Evolutionary conservation across 2,888 invertebrate species (phyloP).

Genomic region (Acanthosepion lycidas): DNA sequence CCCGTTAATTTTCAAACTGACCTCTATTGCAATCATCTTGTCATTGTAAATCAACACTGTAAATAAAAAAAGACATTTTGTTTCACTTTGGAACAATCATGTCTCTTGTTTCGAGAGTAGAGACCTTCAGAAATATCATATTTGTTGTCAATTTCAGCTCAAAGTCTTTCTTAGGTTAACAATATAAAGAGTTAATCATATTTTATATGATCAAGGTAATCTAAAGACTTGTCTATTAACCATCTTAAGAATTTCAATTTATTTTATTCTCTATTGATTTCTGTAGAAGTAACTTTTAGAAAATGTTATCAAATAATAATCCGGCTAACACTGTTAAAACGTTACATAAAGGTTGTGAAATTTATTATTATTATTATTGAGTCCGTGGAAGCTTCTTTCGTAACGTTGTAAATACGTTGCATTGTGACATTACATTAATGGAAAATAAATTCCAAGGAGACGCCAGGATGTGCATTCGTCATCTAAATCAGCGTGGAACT

Average conservation of each 20-base stretch:
- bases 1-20: neutral
- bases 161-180: neutral
- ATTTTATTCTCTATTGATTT: too few relatives aligned
- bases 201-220: neutral
- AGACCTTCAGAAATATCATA: neutral
- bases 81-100: neutral
- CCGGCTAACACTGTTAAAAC: too few relatives aligned
- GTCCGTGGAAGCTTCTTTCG: too few relatives aligned
- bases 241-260: neutral
- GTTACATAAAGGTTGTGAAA: too few relatives aligned
- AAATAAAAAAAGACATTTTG: neutral
- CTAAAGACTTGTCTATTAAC: neutral
- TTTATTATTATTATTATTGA: too few relatives aligned
- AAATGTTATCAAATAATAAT: too few relatives aligned
- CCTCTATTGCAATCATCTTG: neutral
- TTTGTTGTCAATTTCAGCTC: neutral
- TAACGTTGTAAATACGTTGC: too few relatives aligned
- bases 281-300: too few relatives aligned
- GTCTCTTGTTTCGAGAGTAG: neutral
- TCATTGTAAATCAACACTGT: neutral
- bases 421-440: too few relatives aligned
- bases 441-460: too few relatives aligned
- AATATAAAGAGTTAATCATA: neutral
- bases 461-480: too few relatives aligned
- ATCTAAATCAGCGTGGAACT: too few relatives aligned